A percentile compares a stretch with the other conserved stretches of the same genome.
Evolutionary conservation across 2,797 vertebrate species (phyloP).

Genomic region (Mareca strepera): DNA sequence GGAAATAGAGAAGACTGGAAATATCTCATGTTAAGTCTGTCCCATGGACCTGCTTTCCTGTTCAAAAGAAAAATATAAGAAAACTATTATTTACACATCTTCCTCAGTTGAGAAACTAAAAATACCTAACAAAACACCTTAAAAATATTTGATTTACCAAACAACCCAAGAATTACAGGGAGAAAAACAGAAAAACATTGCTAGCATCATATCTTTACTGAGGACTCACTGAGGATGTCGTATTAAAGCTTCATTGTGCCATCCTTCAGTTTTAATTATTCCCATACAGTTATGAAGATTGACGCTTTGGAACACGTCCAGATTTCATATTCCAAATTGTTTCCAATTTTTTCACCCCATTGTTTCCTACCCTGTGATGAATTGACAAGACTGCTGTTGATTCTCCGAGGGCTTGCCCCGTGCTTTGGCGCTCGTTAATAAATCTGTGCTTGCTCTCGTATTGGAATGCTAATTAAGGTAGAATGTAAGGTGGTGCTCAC

Average conservation of each 20-base stretch:
- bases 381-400: not conserved
- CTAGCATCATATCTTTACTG: not conserved
- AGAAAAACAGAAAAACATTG: not conserved
- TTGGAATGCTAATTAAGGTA: conserved; percentile 15
- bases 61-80: not conserved
- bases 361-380: not conserved
- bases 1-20: not conserved
- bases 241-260: not conserved
- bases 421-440: conserved; percentile 12
- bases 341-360: not conserved
- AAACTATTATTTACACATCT: not conserved
- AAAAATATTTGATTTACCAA: not conserved
- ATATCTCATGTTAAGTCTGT: not conserved
- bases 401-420: not conserved
- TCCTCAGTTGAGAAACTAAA: not conserved
- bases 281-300: not conserved
- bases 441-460: conserved; percentile 11
- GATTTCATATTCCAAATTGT: not conserved
- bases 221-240: not conserved
- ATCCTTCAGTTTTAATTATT: not conserved
- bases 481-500: not conserved
- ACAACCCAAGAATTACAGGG: not conserved
- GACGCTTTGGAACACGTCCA: not conserved
- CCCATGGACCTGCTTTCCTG: not conserved
- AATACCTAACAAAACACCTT: not conserved